Evolutionary conservation across 2,797 vertebrate species (phyloP), one percentile per base, ranked within the genome.

Genomic region (Gymnocypris eckloni): DNA sequence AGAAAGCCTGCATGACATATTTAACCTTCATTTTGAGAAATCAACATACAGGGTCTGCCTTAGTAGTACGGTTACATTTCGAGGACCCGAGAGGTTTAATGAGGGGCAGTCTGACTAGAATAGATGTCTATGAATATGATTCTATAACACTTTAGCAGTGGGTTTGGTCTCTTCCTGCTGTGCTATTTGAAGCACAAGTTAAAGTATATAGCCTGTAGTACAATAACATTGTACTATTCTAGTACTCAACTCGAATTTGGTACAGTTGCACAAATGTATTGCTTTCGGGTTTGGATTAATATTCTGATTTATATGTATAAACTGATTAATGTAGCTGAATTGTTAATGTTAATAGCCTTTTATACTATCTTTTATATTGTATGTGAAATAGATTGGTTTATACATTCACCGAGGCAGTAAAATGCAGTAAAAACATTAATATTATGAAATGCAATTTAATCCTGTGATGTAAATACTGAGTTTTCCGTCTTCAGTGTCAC

Each of bases 21-120:
- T 67, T 4, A 76, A 71, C 56, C 8, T 18, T 59, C 16, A 79
- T 86, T 71, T 83, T 67, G 25, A 69, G 16, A 73, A 71, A 85
- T 82, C 43, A 86, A 76, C 11, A 12, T 20, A 20, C 33, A 77
- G 28, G 20, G 11, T 22, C 33, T 52, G 8, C n/a, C 41, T 64
- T 37, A 37, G 28, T 67, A 33, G 15, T 64, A 28, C 16, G 3
- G 41, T 25, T 45, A 66, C n/a, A 6, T 5, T 79, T 48, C 4
- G 7, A 67, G 59, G 15, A 43, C 15, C 41, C 10, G 41, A 79
- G 76, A 43, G 16, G 39, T 69, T 70, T 50, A 66, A 22, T 45
- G 16, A 61, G 56, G 12, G 56, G 8, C 59, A 43, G 13, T 25
- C 41, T 43, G 22, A 28, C 39, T 22, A 50, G 22, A 28, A n/a